Evolutionary conservation across 2,797 vertebrate species (phyloP).

Genomic region (Sebastes elongatus): DNA sequence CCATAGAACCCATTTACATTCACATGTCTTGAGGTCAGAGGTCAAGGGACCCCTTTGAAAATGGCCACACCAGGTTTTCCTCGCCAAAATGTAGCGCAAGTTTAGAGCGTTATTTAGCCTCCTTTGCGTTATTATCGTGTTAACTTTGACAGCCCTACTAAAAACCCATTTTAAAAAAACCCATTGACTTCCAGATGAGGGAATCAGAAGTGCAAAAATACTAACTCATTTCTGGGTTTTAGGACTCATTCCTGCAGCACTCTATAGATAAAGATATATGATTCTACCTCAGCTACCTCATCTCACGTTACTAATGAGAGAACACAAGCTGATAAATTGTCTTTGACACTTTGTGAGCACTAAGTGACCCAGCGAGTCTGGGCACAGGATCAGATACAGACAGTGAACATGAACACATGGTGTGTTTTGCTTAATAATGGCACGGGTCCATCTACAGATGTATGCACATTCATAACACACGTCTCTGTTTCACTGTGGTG

Average conservation of each 20-base stretch:
- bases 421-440: background rate
- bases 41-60: no score
- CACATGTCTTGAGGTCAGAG: no score
- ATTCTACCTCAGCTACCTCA: background rate
- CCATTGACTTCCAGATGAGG: no score
- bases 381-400: slow-evolving; percentile 48
- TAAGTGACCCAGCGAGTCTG: slow-evolving; percentile 46
- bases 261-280: background rate
- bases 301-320: background rate
- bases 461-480: background rate
- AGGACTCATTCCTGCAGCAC: no score
- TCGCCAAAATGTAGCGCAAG: no score
- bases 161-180: no score
- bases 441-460: background rate
- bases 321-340: background rate
- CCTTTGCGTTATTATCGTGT: fast-evolving
- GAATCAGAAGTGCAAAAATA: no score
- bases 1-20: no score
- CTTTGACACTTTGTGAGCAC: slow-evolving; percentile 32
- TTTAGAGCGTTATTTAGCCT: no score
- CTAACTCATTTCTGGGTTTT: no score
- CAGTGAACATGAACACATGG: slow-evolving; percentile 22
- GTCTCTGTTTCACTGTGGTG: background rate
- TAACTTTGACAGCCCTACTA: no score
- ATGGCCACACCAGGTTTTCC: no score